phyloP scores from a whole-genome alignment of 2,113 vertebrate species.

The Pterocles orientalis region DNA sequence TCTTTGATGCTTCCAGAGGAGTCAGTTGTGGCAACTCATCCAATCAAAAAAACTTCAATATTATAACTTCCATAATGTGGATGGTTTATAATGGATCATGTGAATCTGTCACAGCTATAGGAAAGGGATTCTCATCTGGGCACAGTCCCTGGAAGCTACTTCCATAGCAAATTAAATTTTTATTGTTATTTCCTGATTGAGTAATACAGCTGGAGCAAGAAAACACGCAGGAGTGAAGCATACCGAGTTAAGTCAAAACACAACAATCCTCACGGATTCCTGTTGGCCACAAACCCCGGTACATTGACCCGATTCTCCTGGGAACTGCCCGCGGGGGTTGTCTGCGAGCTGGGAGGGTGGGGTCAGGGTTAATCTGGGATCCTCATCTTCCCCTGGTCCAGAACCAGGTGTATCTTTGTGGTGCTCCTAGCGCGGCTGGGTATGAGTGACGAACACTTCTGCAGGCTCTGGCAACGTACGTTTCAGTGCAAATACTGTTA shows the following conservation, averaged over 20 bases:
- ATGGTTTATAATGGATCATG: background rate
- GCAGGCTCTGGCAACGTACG: background rate
- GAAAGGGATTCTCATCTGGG: background rate
- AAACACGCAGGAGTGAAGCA: background rate
- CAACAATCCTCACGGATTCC: background rate
- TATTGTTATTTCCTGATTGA: slow-evolving; percentile 37
- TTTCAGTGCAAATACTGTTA: background rate
- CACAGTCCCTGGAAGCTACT: background rate
- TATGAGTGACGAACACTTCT: background rate
- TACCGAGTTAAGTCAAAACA: background rate
- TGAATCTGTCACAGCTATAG: background rate
- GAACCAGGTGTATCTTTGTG: background rate
- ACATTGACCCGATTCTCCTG: background rate
- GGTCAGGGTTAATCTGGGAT: background rate
- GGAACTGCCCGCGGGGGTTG: background rate
- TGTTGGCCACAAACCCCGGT: background rate
- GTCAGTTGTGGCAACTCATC: background rate
- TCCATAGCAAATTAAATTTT: background rate
- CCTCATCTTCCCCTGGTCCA: background rate
- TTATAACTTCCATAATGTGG: accelerated
- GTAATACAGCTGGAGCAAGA: background rate
- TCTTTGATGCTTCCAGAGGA: background rate
- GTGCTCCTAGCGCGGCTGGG: background rate
- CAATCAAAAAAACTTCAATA: background rate
- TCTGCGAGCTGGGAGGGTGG: background rate